Percentiles rank a stretch among this genome's conserved stretches.
These are phyloP conservation scores for Anguilla obscura DNA, from an alignment of 2,797 vertebrate genomes.

Conservation along the genomic window DNA sequence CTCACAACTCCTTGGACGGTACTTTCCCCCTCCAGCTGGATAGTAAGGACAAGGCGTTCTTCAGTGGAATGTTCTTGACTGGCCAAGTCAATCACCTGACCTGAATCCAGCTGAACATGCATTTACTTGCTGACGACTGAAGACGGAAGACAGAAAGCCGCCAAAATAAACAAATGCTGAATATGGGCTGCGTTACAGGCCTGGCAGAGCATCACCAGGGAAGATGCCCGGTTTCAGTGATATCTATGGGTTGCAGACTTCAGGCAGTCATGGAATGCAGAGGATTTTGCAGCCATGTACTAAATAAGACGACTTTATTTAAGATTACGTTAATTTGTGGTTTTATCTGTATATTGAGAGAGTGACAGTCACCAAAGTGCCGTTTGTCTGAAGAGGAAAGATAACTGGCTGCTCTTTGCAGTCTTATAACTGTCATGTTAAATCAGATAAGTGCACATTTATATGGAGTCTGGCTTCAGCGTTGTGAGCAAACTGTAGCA, in stretches of 20 bases:
- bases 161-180: background rate
- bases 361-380: background rate
- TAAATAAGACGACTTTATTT: background rate
- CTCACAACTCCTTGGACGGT: background rate
- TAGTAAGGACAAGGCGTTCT: too few relatives aligned
- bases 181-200: background rate
- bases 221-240: too few relatives aligned
- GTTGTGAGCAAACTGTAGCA: background rate
- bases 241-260: too few relatives aligned
- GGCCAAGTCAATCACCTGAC: too few relatives aligned
- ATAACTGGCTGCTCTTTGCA: background rate
- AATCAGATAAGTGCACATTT: background rate
- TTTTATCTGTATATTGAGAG: background rate
- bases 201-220: too few relatives aligned
- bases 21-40: background rate
- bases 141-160: background rate
- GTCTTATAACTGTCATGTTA: background rate
- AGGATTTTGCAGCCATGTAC: background rate
- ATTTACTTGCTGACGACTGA: background rate
- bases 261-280: too few relatives aligned
- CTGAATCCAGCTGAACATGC: too few relatives aligned
- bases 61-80: background rate
- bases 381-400: background rate
- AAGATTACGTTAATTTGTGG: background rate
- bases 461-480: background rate